These are phyloP conservation scores for Mormoops blainvillei DNA, from an alignment of 2,113 vertebrate genomes.

Conservation along the genomic window DNA sequence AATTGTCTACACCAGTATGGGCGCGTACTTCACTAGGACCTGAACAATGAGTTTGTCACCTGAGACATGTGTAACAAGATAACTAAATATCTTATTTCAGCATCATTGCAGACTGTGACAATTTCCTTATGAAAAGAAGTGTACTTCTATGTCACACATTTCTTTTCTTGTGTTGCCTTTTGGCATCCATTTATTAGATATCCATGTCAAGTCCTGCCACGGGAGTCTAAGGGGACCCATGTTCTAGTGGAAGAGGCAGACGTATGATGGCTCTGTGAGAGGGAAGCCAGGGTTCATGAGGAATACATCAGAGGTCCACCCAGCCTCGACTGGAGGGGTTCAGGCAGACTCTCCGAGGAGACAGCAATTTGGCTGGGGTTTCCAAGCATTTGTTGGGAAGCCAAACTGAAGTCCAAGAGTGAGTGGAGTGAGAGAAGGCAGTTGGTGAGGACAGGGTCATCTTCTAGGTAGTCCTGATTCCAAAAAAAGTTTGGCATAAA, in stretches of 20 bases:
- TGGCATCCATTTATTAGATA: neutral
- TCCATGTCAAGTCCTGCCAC: neutral
- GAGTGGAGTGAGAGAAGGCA: neutral
- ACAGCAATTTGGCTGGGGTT: neutral
- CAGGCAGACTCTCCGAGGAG: neutral
- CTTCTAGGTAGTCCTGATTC: neutral
- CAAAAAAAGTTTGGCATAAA: neutral
- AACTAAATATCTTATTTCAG: neutral
- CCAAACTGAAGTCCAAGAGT: neutral
- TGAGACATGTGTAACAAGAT: neutral
- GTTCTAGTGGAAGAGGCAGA: neutral
- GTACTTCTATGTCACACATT: neutral
- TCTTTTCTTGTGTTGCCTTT: neutral
- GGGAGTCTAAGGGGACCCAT: neutral
- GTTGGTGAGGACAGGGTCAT: neutral
- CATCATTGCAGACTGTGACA: neutral
- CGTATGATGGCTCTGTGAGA: neutral
- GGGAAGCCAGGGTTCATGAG: neutral
- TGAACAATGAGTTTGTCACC: neutral
- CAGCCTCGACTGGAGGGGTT: neutral
- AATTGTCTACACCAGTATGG: neutral
- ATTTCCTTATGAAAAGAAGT: neutral
- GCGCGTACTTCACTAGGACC: neutral
- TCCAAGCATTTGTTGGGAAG: neutral
- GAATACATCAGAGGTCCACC: neutral